Conservation (phyloP, 2,888 invertebrate genomes). For the Drosophila anomalata region DNA sequence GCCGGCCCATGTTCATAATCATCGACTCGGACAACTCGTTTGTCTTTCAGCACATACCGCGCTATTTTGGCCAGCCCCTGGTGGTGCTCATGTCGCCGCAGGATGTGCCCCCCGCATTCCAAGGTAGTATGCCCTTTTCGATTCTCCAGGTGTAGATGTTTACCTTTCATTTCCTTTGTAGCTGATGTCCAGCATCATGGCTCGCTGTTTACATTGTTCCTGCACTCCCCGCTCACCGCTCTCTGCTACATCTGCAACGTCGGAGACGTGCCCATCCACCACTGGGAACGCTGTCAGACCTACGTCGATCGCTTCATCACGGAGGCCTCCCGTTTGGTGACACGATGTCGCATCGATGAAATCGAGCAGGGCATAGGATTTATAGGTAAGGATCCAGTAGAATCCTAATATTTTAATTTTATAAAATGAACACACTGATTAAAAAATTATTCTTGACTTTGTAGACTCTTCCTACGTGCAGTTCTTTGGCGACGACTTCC, state of each 20-base stretch:
- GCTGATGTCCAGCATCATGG: conserved; percentile 93
- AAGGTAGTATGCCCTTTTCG: conserved; percentile 85
- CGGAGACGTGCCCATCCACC: conserved; percentile 91
- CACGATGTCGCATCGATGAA: conserved; percentile 92
- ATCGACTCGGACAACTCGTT: conserved; percentile 98
- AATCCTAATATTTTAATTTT: not conserved
- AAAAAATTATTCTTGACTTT: conserved; percentile 50
- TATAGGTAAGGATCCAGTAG: conserved; percentile 77
- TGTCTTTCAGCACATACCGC: conserved; percentile 95
- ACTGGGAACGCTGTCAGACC: conserved; percentile 96
- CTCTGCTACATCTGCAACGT: conserved; percentile 96
- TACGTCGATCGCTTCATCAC: conserved; percentile 95
- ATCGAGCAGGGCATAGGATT: conserved; percentile 84
- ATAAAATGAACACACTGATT: too few relatives aligned
- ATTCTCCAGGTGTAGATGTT: not conserved
- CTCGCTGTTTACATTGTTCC: conserved; percentile 96
- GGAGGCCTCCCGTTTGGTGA: conserved; percentile 93
- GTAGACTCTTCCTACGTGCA: conserved; percentile 89
- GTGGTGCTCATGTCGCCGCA: conserved; percentile 97
- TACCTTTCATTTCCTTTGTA: conserved; percentile 50
- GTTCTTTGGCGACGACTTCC: conserved; percentile 97
- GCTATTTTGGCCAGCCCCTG: conserved; percentile 96
- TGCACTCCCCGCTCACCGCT: conserved; percentile 96
- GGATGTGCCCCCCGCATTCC: conserved; percentile 93
- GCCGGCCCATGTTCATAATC: conserved; percentile 96